Conservation (phyloP, 2,888 invertebrate genomes). For the Eupeodes latifasciatus region DNA sequence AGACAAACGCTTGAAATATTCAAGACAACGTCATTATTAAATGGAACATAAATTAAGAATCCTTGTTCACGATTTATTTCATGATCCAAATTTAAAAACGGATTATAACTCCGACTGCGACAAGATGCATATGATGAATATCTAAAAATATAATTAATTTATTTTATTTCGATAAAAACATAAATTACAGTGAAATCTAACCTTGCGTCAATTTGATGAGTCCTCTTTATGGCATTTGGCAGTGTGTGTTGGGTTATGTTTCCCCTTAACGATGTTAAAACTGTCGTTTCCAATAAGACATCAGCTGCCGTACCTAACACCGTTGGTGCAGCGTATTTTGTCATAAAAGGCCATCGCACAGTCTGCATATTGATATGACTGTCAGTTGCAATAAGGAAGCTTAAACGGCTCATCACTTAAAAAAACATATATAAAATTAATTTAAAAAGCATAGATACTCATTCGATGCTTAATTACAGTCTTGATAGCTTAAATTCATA, state of each 20-base stretch:
- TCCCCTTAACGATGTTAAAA: conserved; percentile 88
- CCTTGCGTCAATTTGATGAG: conserved; percentile 87
- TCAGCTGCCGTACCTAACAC: conserved; percentile 86
- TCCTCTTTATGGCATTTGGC: conserved; percentile 86
- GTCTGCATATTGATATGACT: conserved; percentile 87
- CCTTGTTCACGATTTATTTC: conserved; percentile 89
- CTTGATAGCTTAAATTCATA: conserved; percentile 86
- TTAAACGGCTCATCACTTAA: conserved; percentile 86
- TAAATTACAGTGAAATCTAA: conserved; percentile 74
- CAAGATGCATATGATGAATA: conserved; percentile 86
- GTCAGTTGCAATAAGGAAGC: conserved; percentile 86
- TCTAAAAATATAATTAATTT: conserved; percentile 79
- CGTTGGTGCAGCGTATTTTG: conserved; percentile 85
- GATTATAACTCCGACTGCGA: conserved; percentile 86
- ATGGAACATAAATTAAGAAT: conserved; percentile 87
- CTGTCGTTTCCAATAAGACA: conserved; percentile 84
- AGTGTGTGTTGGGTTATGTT: conserved; percentile 87
- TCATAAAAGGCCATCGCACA: conserved; percentile 85
- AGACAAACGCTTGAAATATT: conserved; percentile 81
- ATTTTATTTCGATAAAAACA: not conserved
- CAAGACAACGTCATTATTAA: conserved; percentile 84
- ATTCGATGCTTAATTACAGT: conserved; percentile 85
- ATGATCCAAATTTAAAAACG: conserved; percentile 87
- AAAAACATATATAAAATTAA: conserved; percentile 62
- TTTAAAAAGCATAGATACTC: conserved; percentile 2